Evolutionary conservation across 2,797 vertebrate genomes (phyloP), one percentile per base, ranked within the genome.

Genomic region (Harpagifer antarcticus): DNA sequence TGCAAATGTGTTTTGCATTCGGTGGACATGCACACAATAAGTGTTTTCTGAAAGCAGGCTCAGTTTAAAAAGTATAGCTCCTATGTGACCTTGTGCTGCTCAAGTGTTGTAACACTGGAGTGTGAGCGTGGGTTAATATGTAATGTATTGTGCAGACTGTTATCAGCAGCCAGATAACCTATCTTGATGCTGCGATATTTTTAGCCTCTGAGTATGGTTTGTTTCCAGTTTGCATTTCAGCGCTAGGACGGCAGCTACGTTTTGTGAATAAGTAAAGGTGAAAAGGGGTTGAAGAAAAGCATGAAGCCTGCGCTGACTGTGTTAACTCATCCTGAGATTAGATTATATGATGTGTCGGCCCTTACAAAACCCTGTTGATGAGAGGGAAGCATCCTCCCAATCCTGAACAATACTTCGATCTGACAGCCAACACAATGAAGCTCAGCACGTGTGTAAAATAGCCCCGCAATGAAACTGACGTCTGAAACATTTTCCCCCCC

Each of bases 121-220:
- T 79, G 83, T 82, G 53, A 88, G 71, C 61, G 48, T 19, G 83
- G 84, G 91, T 93, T 92, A 93, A 93, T 93, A 87, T 88, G 87
- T 92, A 81, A 90, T 78, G 78, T 84, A 86, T 85, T 90, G 65
- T 66, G 68, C 67, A 74, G 81, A 33, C 66, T 72, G 77, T 83
- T 90, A 91, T 92, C 90, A 76, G 80, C 43, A 43, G 45, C 49
- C 49, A 86, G 87, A 91, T 86, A 88, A 83, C 73, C 52, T 87
- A 87, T 88, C 86, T 88, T 69, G 78, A 85, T 81, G 76, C 66
- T 40, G 69, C 37, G 79, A 76, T 84, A 86, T 90, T 86, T 91
- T 87, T 82, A 90, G 73, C 54, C 82, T 68, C 54, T 40, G 57
- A 79, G 70, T 74, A 53, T 76, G 48, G 67, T 81, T 76, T 75